These are phyloP conservation scores for Barypeithes pellucidus DNA, from an alignment of 2,888 invertebrate species.

Conservation along the genomic window DNA sequence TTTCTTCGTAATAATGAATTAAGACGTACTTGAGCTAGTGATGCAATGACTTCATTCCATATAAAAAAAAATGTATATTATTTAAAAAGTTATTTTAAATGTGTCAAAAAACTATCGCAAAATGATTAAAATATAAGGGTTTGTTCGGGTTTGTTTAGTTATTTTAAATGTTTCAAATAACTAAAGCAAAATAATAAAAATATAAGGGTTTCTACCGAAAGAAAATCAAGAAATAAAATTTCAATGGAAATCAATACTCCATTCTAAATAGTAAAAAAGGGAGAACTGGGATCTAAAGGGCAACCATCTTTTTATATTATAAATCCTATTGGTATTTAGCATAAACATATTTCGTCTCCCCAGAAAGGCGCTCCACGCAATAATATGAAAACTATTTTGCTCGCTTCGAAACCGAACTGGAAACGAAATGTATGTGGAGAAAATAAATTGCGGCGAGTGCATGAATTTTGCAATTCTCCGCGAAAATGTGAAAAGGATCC, in stretches of 20 bases:
- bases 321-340: constrained; percentile 44
- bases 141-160: too few species aligned
- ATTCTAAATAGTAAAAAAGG: constrained; percentile 22
- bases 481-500: constrained; percentile 42
- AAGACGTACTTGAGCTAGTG: too few species aligned
- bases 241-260: constrained; percentile 7
- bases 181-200: too few species aligned
- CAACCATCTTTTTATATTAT: constrained; percentile 27
- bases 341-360: constrained; percentile 47
- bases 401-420: constrained; percentile 40
- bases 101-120: too few species aligned
- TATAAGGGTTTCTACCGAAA: too few species aligned
- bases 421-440: constrained; percentile 42
- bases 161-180: too few species aligned
- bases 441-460: constrained; percentile 52
- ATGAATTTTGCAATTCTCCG: constrained; percentile 51
- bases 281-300: constrained; percentile 26
- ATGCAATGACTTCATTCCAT: too few species aligned
- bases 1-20: too few species aligned
- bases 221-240: constrained; percentile 17
- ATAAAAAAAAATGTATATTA: too few species aligned
- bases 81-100: too few species aligned
- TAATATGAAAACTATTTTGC: constrained; percentile 47
- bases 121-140: too few species aligned
- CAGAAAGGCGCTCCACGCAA: constrained; percentile 43